Evolutionary conservation across 2,113 vertebrate species (phyloP).

Genomic region (Aphyosemion australe): DNA sequence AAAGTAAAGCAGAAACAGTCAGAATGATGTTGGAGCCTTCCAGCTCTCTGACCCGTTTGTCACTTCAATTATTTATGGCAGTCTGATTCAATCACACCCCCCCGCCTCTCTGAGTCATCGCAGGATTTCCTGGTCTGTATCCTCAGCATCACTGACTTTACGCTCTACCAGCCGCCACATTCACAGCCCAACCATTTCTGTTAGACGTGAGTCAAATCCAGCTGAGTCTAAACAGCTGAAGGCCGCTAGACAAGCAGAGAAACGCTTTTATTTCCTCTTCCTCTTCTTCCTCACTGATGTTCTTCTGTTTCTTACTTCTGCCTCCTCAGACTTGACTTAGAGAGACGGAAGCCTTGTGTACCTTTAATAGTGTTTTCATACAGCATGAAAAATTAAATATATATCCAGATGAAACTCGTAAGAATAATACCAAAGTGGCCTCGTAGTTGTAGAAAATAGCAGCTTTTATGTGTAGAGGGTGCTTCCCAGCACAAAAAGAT

Average conservation of each 20-base stretch:
- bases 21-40: slow-evolving; percentile 43
- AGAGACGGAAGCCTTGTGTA: neutral
- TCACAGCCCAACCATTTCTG: neutral
- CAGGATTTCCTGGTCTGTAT: slow-evolving; percentile 35
- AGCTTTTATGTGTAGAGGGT: neutral
- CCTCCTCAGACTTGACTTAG: neutral
- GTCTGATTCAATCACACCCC: slow-evolving; percentile 59
- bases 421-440: neutral
- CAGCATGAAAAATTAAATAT: neutral
- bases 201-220: slow-evolving; percentile 26
- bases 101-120: slow-evolving; percentile 39
- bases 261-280: neutral
- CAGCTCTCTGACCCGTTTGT: slow-evolving; percentile 54
- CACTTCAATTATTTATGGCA: slow-evolving; percentile 61
- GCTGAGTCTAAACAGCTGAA: slow-evolving; percentile 17
- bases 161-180: slow-evolving; percentile 17
- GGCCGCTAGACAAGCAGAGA: slow-evolving; percentile 22
- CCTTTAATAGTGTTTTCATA: neutral
- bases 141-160: slow-evolving; percentile 21
- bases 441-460: too few species aligned
- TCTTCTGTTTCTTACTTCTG: neutral
- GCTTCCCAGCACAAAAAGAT: neutral
- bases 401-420: neutral
- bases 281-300: neutral
- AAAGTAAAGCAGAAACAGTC: slow-evolving; percentile 17